phyloP scores from a whole-genome alignment of 2,797 vertebrate genomes.

The Crocodylus rhombifer region DNA sequence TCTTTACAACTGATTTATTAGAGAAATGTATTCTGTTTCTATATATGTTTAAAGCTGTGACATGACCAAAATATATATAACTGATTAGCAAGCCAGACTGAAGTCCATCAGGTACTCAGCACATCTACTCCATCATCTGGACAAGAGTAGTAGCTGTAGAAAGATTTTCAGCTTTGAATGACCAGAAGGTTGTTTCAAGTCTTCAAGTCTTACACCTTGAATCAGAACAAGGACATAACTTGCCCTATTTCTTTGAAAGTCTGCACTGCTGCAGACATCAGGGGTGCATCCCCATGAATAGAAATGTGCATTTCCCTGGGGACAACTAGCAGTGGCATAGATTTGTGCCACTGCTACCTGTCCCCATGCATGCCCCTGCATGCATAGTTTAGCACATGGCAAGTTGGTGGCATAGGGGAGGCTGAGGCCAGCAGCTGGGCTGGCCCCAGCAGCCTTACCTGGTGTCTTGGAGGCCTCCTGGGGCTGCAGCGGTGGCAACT shows the following conservation, averaged over 20 bases:
- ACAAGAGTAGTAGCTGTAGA: neutral
- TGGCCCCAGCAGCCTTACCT: too few relatives aligned
- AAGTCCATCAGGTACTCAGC: neutral
- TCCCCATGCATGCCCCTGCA: too few relatives aligned
- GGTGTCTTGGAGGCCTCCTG: too few relatives aligned
- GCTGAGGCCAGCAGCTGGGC: too few relatives aligned
- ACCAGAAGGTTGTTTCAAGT: neutral
- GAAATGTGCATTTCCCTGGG: too few relatives aligned
- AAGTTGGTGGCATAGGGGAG: too few relatives aligned
- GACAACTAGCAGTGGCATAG: too few relatives aligned
- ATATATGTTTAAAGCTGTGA: neutral
- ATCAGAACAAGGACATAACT: neutral
- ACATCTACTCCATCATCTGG: neutral
- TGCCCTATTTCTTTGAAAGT: neutral
- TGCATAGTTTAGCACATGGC: too few relatives aligned
- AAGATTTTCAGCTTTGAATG: neutral
- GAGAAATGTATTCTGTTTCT: neutral
- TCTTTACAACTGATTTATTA: neutral
- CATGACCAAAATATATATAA: neutral
- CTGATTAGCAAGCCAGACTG: fast-evolving
- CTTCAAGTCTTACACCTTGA: neutral
- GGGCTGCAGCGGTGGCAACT: too few relatives aligned
- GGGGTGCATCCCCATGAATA: too few relatives aligned
- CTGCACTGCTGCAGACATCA: neutral
- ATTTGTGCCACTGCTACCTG: too few relatives aligned